Evolutionary conservation across 2,113 vertebrate genomes (phyloP).

Genomic region (Pedetes capensis): DNA sequence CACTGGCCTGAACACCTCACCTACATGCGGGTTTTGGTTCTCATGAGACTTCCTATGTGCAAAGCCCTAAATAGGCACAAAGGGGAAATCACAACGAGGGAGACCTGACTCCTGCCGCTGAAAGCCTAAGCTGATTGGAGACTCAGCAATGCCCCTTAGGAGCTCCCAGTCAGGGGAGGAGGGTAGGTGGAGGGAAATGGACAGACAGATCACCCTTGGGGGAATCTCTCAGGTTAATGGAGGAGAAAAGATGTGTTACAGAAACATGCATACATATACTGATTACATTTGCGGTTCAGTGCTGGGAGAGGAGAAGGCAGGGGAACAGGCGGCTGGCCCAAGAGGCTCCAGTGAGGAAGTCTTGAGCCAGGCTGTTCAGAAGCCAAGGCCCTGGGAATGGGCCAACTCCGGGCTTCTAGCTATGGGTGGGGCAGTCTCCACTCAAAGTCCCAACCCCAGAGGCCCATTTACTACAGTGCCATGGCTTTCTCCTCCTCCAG

Average conservation of each 20-base stretch:
- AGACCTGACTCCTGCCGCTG: neutral
- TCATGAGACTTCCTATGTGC: too few relatives aligned
- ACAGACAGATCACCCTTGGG: neutral
- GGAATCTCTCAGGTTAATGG: neutral
- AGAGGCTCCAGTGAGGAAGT: neutral
- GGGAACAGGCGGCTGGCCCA: neutral
- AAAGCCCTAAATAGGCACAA: neutral
- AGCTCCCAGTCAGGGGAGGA: neutral
- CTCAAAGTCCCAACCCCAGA: neutral
- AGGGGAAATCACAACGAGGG: neutral
- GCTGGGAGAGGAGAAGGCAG: neutral
- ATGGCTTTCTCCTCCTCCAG: neutral
- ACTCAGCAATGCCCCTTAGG: neutral
- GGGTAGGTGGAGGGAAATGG: neutral
- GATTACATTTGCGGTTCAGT: neutral
- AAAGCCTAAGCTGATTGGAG: neutral
- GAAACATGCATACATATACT: neutral
- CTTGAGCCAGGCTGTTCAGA: neutral
- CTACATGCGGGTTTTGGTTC: neutral
- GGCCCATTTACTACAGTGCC: neutral
- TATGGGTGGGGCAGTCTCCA: neutral
- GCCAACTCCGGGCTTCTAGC: neutral
- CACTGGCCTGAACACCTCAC: neutral
- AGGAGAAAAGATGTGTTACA: neutral
- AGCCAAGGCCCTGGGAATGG: neutral